Evolutionary conservation across 2,797 vertebrate genomes (phyloP).

Genomic region (Centropyge bicolor): DNA sequence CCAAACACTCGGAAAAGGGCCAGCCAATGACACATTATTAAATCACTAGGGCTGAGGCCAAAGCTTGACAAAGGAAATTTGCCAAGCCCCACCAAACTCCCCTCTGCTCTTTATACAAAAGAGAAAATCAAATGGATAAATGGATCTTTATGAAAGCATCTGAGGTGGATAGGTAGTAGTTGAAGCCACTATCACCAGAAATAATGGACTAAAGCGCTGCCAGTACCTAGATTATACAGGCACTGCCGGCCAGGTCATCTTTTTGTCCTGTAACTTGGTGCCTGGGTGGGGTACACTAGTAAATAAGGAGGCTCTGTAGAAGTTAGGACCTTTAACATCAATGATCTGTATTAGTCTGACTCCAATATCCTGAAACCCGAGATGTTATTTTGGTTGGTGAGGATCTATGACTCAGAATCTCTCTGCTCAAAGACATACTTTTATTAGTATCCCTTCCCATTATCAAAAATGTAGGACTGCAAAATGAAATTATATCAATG

Average conservation of each 20-base stretch:
- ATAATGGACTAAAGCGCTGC: conserved; percentile 31
- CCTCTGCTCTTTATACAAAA: conserved; percentile 38
- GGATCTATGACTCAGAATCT: conserved; percentile 30
- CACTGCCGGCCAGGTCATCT: conserved; percentile 22
- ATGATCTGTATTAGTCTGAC: conserved; percentile 12
- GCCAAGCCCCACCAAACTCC: conserved; percentile 34
- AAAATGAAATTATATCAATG: conserved; percentile 3
- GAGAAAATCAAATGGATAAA: conserved; percentile 32
- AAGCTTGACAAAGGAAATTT: conserved; percentile 39
- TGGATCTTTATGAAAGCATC: conserved; percentile 12
- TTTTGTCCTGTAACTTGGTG: conserved; percentile 10
- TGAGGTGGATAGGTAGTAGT: conserved; percentile 19
- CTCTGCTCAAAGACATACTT: conserved; percentile 51
- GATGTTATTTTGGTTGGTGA: conserved; percentile 28
- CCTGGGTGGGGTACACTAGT: background rate
- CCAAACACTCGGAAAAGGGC: conserved; percentile 34
- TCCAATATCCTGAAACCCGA: conserved; percentile 15
- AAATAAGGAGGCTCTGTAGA: conserved; percentile 25
- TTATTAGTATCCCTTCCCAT: conserved; percentile 37
- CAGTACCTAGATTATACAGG: conserved; percentile 19
- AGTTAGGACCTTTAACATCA: background rate
- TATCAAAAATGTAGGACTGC: conserved; percentile 32
- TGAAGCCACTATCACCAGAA: conserved; percentile 23
- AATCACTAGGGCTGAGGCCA: conserved; percentile 42
- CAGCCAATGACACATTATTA: conserved; percentile 60